Evolutionary conservation across 1,140 invertebrate species (phyloP).

Genomic region (Sipha flava): DNA sequence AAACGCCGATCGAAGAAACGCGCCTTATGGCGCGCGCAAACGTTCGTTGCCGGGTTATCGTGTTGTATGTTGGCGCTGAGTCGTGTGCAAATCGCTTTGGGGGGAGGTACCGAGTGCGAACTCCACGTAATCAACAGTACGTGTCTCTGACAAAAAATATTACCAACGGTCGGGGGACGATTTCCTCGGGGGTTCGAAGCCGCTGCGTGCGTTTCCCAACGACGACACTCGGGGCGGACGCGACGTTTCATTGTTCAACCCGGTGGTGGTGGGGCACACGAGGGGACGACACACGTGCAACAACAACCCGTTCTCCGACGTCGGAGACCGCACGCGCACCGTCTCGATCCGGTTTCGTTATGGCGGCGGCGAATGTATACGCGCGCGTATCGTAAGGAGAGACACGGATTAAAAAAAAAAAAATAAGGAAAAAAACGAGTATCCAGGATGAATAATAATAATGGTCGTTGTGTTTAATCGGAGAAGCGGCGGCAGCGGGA

Average conservation of each 20-base stretch:
- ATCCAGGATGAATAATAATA: slow-evolving; percentile 9
- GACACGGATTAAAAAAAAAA: not conserved
- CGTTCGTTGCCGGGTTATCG: too few relatives aligned
- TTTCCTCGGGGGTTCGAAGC: not conserved
- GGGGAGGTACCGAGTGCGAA: too few relatives aligned
- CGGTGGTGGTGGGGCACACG: not conserved
- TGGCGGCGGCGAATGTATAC: not conserved
- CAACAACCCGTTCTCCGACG: slow-evolving; percentile 15
- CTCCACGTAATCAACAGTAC: too few relatives aligned
- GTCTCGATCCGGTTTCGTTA: slow-evolving; percentile 26
- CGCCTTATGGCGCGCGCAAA: too few relatives aligned
- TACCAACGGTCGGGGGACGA: too few relatives aligned
- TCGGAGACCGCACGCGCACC: not conserved
- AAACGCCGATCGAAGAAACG: too few relatives aligned
- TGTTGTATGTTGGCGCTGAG: too few relatives aligned
- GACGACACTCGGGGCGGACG: not conserved
- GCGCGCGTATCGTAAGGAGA: not conserved
- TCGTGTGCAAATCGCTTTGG: too few relatives aligned
- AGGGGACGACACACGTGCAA: not conserved
- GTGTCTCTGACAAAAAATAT: too few relatives aligned
- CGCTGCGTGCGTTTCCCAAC: not conserved
- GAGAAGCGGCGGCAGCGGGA: not conserved
- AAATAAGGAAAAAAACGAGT: slow-evolving; percentile 8
- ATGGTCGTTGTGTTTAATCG: not conserved
- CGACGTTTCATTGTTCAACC: not conserved